Percentiles rank a stretch among this genome's conserved stretches.
These are phyloP conservation scores for Drosophila paramelanica DNA, from an alignment of 2,888 invertebrate species.

Conservation along the genomic window DNA sequence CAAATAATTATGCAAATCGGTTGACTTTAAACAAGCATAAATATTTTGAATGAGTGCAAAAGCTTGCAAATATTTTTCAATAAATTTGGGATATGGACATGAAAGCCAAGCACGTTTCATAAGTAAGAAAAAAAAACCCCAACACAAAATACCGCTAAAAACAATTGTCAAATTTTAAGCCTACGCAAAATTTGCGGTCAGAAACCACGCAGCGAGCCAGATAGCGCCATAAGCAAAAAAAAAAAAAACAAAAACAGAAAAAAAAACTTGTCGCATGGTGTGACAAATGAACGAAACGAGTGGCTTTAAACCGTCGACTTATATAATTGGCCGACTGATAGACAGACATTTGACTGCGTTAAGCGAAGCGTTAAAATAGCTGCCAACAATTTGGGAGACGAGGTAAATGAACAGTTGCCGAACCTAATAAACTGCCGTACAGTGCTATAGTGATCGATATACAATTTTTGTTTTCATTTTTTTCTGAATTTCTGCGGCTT, in stretches of 20 bases:
- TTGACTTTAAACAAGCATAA: constrained; percentile 24
- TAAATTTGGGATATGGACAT: constrained; percentile 38
- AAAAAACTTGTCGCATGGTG: constrained; percentile 10
- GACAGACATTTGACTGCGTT: constrained; percentile 31
- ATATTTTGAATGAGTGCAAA: constrained; percentile 23
- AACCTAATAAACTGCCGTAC: constrained; percentile 13
- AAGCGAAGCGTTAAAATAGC: constrained; percentile 69
- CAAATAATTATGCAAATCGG: constrained; percentile 28
- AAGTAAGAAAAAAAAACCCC: constrained; percentile 18
- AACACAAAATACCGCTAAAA: constrained; percentile 32
- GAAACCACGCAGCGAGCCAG: constrained; percentile 38
- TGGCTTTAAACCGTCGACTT: constrained; percentile 26
- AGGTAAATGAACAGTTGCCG: constrained; percentile 21
- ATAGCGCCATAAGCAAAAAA: constrained; percentile 22
- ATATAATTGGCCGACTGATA: constrained; percentile 35
- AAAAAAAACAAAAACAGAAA: constrained; percentile 16
- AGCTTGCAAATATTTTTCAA: constrained; percentile 11
- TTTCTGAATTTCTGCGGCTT: not conserved
- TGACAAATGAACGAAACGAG: constrained; percentile 26
- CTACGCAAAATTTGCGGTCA: constrained; percentile 40
- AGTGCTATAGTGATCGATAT: not conserved
- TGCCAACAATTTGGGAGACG: constrained; percentile 45
- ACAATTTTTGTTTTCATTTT: not conserved
- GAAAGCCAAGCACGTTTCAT: constrained; percentile 76
- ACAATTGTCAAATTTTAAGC: constrained; percentile 39